Evolutionary conservation across 1,140 invertebrate species (phyloP).

Genomic region (Ceratoteleas bidentatus): DNA sequence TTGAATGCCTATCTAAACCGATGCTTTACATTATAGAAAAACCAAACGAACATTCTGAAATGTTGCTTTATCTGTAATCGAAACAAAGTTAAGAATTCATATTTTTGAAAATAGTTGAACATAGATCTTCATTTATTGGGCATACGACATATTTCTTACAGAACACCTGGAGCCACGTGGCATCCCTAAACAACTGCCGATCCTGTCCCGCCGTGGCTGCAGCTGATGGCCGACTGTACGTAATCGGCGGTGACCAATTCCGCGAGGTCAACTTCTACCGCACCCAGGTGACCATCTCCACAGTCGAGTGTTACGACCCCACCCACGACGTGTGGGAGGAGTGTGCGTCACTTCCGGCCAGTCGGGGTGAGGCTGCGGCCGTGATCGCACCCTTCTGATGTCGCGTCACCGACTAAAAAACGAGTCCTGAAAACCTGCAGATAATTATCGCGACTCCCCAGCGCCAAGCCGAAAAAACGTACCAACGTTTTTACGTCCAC

Average conservation of each 20-base stretch:
- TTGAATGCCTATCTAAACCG: too few relatives aligned
- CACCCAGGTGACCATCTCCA: constrained; percentile 89
- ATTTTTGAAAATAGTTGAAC: too few relatives aligned
- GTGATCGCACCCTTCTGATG: constrained; percentile 82
- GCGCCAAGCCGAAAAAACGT: too few relatives aligned
- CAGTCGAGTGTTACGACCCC: constrained; percentile 86
- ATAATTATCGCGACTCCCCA: constrained; percentile 13
- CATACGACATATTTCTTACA: constrained; percentile 73
- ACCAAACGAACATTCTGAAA: too few relatives aligned
- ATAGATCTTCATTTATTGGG: too few relatives aligned
- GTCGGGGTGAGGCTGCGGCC: constrained; percentile 92
- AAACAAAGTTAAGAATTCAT: too few relatives aligned
- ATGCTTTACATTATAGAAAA: too few relatives aligned
- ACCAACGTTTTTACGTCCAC: too few relatives aligned
- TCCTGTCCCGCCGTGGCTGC: constrained; percentile 93
- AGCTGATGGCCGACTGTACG: constrained; percentile 90
- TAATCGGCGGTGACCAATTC: constrained; percentile 90
- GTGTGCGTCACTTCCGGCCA: constrained; percentile 88
- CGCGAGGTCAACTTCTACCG: constrained; percentile 91
- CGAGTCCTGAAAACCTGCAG: neutral
- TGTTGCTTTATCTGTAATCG: too few relatives aligned
- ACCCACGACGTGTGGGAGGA: constrained; percentile 88
- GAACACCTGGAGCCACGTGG: constrained; percentile 90
- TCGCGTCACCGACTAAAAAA: constrained; percentile 38
- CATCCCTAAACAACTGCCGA: constrained; percentile 87